These are phyloP conservation scores for Strigops habroptila DNA, from an alignment of 2,113 vertebrate genomes.

Conservation along the genomic window DNA sequence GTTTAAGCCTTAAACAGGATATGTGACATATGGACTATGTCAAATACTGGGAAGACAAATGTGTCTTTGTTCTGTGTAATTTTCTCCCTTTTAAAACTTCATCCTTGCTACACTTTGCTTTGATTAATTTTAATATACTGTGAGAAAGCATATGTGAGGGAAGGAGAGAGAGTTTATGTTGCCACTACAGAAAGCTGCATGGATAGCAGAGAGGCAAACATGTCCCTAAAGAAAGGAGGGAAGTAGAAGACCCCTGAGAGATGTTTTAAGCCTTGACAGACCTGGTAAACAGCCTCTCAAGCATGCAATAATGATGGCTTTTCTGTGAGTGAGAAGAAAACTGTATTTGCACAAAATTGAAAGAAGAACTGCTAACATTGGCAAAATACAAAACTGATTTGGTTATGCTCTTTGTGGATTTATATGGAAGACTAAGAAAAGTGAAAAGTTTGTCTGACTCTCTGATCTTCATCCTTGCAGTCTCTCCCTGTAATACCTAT, in stretches of 20 bases:
- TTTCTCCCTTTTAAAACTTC: conserved; percentile 43
- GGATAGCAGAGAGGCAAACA: not conserved
- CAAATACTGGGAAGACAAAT: conserved; percentile 41
- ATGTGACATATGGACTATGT: conserved; percentile 30
- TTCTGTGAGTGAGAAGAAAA: not conserved
- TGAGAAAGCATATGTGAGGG: not conserved
- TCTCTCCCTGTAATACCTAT: not conserved
- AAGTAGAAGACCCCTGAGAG: not conserved
- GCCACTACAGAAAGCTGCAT: not conserved
- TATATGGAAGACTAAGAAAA: not conserved
- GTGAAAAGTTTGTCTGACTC: not conserved
- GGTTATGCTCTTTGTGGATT: not conserved
- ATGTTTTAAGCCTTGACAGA: not conserved
- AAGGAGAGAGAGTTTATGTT: not conserved
- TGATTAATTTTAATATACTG: conserved; percentile 12
- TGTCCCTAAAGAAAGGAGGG: not conserved
- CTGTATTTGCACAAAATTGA: not conserved
- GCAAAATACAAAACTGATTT: not conserved
- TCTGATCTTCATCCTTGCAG: not conserved
- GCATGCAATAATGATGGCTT: not conserved
- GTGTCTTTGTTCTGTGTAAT: not conserved
- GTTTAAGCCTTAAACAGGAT: not conserved
- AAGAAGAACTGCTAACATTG: not conserved
- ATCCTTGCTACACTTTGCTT: not conserved
- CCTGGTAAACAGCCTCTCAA: not conserved